Evolutionary conservation across 2,113 vertebrate genomes (phyloP), one percentile per base, ranked within the genome.

Genomic region (Strigops habroptila): DNA sequence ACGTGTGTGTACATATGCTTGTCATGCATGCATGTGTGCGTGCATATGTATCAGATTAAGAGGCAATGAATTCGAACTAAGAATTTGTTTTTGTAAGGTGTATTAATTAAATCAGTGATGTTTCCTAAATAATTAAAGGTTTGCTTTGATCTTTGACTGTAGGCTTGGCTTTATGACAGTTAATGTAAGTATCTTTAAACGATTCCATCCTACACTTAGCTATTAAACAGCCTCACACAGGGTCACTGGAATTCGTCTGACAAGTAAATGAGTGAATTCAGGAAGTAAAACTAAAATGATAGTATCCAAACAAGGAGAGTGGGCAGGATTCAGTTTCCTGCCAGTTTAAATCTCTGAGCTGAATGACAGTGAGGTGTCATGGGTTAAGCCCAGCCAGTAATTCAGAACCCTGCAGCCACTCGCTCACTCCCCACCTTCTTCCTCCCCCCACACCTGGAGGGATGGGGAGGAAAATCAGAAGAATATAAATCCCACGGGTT

Each of bases 91-190:
- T 82, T 82, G 91, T 82, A 92, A 95, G 82, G 35, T 6, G 1
- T n/a, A 94, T 96, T 85, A 93, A 96, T 95, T 97, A 91, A 90
- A 95, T 90, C 95, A 95, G 87, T 73, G 81, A 67, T 91, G 90
- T 79, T 95, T 94, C 86, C 91, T 94, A 94, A 96, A 93, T 94
- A 96, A 97, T 95, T 88, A 94, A 95, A 88, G 69, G 52, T 83
- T 86, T 75, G 57, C 92, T 93, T 96, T 96, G 93, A 96, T 94
- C 92, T 95, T 67, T 91, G 92, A 96, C 90, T 87, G 88, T 64
- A 93, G 95, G 92, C 76, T 91, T 93, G 82, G 76, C 55, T 68
- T 91, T 88, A 65, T 87, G 88, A 96, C 86, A 95, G 80, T 73
- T 91, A 65, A 82, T 76, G 46, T 52, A 82, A 87, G 77, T 81